Percentiles rank a stretch among this genome's conserved stretches.
Conservation (phyloP, 2,888 invertebrate species). For the Eristalis pertinax region DNA sequence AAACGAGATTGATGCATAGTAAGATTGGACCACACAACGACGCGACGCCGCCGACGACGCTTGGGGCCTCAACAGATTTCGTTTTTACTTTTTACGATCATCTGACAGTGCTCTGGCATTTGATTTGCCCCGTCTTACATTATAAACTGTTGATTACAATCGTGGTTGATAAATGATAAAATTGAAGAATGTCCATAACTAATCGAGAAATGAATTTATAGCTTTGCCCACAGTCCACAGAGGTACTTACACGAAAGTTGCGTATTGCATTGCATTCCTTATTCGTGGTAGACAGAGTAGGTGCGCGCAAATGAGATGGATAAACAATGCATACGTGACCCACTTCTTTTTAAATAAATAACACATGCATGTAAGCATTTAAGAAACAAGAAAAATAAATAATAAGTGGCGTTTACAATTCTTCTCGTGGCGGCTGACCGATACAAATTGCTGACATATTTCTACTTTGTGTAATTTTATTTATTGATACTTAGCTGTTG, state of each 20-base stretch:
- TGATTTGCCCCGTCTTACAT: background rate
- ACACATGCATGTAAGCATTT: background rate
- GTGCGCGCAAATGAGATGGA: background rate
- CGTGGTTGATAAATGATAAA: too few relatives aligned
- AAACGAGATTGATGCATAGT: background rate
- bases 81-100: background rate
- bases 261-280: background rate
- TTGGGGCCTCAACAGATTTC: background rate
- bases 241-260: background rate
- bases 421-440: too few relatives aligned
- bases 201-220: too few relatives aligned
- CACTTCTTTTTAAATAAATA: background rate
- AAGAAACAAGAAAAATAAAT: background rate
- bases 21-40: background rate
- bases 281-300: background rate
- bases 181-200: too few relatives aligned
- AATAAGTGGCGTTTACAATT: background rate
- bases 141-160: too few relatives aligned
- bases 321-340: background rate
- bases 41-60: background rate
- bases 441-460: background rate
- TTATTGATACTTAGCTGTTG: background rate
- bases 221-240: background rate
- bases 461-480: background rate
- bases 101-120: background rate